Evolutionary conservation across 2,113 vertebrate genomes (phyloP).

Genomic region (Sceloporus tristichus): DNA sequence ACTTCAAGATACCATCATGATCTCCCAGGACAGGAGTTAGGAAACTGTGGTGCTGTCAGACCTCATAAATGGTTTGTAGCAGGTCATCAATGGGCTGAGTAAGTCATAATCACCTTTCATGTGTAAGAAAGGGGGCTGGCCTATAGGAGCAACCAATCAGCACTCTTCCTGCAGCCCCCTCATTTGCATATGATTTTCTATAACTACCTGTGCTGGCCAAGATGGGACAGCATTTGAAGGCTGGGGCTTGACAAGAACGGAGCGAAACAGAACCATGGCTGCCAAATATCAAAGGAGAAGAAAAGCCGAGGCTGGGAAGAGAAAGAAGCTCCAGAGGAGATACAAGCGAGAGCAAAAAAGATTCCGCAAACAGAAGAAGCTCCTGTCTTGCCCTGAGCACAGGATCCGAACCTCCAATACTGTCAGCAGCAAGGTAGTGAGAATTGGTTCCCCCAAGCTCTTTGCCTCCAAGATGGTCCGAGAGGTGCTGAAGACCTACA

Average conservation of each 20-base stretch:
- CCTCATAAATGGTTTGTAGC: neutral
- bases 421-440: neutral
- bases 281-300: slow-evolving; percentile 11
- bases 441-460: neutral
- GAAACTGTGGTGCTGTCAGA: neutral
- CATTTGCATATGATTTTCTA: slow-evolving; percentile 23
- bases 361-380: neutral
- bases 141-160: slow-evolving; percentile 7
- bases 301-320: neutral
- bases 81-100: neutral
- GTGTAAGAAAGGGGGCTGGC: neutral
- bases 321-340: neutral
- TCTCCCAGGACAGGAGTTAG: neutral
- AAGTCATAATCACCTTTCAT: neutral
- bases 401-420: neutral
- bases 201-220: neutral
- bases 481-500: neutral
- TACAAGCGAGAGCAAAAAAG: neutral
- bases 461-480: slow-evolving; percentile 19
- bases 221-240: slow-evolving; percentile 1
- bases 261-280: slow-evolving; percentile 17
- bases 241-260: neutral
- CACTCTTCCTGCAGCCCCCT: neutral
- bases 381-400: neutral
- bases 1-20: too few species aligned